A percentile compares a stretch with the other conserved stretches of the same genome.
phyloP scores from a whole-genome alignment of 2,113 vertebrate species.

The Pontoporia blainvillei region DNA sequence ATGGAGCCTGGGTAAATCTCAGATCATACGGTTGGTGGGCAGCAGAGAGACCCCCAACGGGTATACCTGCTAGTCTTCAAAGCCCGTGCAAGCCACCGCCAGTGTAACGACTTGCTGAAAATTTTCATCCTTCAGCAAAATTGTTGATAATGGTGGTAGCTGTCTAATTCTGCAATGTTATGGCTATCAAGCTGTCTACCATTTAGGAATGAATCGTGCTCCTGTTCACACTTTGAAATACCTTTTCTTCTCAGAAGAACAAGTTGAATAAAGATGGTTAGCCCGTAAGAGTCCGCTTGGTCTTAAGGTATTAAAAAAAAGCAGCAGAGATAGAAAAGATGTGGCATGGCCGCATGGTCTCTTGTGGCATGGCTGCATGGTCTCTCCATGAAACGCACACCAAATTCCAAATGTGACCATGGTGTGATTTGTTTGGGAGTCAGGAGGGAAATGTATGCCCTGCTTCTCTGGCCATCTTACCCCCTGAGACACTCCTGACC shows the following conservation, averaged over 20 bases:
- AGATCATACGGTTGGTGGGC: rapidly evolving
- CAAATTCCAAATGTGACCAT: background rate
- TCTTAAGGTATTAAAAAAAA: background rate
- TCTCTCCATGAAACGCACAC: background rate
- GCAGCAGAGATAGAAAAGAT: rapidly evolving
- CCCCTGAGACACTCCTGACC: rapidly evolving
- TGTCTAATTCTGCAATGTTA: background rate
- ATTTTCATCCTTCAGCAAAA: rapidly evolving
- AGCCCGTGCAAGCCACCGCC: rapidly evolving
- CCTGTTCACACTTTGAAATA: too few relatives aligned
- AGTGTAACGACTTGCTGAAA: too few relatives aligned
- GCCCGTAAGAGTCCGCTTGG: rapidly evolving
- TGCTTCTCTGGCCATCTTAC: rapidly evolving
- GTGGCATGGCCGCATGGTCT: too few relatives aligned
- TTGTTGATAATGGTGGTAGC: too few relatives aligned
- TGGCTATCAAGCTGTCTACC: rapidly evolving
- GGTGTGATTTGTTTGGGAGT: background rate
- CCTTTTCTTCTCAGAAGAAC: background rate
- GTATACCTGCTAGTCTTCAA: too few relatives aligned
- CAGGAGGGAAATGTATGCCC: background rate
- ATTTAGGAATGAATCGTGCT: background rate
- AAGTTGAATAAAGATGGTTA: background rate
- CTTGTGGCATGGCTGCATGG: too few relatives aligned
- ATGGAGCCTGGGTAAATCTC: rapidly evolving
- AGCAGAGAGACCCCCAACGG: rapidly evolving